A percentile compares a stretch with the other conserved stretches of the same genome.
Evolutionary conservation across 2,113 vertebrate genomes (phyloP).

Genomic region (Alouatta palliata): DNA sequence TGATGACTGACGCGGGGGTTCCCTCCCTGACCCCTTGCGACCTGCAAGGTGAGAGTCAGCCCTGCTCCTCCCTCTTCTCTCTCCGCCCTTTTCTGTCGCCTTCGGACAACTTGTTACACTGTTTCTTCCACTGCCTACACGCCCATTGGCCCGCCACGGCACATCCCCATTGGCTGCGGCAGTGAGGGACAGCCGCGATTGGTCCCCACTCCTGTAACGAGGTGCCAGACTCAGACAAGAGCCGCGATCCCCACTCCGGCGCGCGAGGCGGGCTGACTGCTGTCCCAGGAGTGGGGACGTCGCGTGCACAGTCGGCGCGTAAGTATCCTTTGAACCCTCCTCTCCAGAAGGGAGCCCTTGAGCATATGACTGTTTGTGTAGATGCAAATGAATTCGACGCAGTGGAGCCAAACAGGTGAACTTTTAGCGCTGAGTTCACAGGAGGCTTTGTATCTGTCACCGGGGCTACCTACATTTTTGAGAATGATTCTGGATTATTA

Average conservation of each 20-base stretch:
- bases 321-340: neutral
- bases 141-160: slow-evolving; percentile 40
- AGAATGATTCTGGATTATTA: neutral
- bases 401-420: neutral
- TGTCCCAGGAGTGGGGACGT: neutral
- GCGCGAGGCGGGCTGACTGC: accelerated
- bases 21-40: neutral
- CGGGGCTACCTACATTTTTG: neutral
- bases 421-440: neutral
- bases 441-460: neutral
- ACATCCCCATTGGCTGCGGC: slow-evolving; percentile 55
- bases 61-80: accelerated
- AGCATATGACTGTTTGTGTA: neutral
- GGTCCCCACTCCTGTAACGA: neutral
- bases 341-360: neutral
- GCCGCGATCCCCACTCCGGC: neutral
- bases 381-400: accelerated
- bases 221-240: neutral
- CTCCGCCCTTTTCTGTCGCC: neutral
- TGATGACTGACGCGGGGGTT: neutral
- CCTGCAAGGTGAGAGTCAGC: slow-evolving; percentile 39
- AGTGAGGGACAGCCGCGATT: neutral
- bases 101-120: neutral
- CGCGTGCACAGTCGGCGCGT: neutral
- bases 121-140: neutral